Conservation (phyloP, 2,888 invertebrate species). For the Dysmachus trigonus region DNA sequence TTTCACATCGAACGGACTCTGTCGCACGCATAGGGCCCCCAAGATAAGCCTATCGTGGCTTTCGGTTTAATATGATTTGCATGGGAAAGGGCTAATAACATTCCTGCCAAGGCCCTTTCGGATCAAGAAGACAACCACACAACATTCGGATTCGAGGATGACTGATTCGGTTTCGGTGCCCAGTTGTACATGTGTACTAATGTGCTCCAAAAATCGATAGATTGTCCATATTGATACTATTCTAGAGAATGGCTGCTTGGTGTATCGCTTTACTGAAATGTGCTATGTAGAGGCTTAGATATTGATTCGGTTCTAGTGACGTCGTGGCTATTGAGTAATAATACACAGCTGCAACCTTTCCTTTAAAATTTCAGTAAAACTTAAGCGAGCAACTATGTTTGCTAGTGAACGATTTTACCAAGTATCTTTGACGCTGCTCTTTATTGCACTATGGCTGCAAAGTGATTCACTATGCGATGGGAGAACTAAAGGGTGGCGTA, state of each 20-base stretch:
- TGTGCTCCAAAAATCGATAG: background rate
- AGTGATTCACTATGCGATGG: background rate
- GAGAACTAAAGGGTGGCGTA: background rate
- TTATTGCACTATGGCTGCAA: background rate
- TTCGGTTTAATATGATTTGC: background rate
- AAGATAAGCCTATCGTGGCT: background rate
- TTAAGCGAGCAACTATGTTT: background rate
- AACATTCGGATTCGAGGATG: background rate
- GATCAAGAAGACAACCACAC: background rate
- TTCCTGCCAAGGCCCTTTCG: background rate
- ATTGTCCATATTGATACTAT: background rate
- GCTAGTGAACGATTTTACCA: background rate
- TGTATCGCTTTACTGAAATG: background rate
- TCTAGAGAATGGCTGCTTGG: background rate
- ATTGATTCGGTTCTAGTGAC: background rate
- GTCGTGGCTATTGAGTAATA: background rate
- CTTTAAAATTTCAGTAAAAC: background rate
- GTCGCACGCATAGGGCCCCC: background rate
- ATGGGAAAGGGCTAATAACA: background rate
- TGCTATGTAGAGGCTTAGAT: background rate
- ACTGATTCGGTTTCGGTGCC: background rate
- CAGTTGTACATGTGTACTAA: background rate
- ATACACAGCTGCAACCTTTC: background rate
- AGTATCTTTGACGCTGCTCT: background rate
- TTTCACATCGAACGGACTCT: background rate